Evolutionary conservation across 2,797 vertebrate species (phyloP).

Genomic region (Moxostoma hubbsi): DNA sequence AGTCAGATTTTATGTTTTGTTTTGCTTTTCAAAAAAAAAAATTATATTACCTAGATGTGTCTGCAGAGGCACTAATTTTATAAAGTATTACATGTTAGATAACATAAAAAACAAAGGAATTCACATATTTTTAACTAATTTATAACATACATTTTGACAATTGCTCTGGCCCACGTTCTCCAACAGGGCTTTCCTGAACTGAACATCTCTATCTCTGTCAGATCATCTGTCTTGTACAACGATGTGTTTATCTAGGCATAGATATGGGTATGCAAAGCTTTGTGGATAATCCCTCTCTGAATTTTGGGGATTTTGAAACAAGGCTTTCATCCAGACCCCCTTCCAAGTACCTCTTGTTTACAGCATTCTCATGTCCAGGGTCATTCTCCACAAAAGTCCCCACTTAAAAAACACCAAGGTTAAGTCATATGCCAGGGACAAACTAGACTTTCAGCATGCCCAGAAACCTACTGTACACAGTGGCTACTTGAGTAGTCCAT

Average conservation of each 20-base stretch:
- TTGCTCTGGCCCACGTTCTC: not conserved
- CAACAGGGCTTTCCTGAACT: not conserved
- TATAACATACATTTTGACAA: too few species aligned
- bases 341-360: slow-evolving; percentile 19
- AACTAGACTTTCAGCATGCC: too few species aligned
- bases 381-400: slow-evolving; percentile 1
- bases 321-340: not conserved
- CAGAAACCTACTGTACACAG: too few species aligned
- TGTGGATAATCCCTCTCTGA: not conserved
- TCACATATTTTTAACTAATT: too few species aligned
- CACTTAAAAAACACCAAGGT: slow-evolving; percentile 7
- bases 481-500: too few species aligned
- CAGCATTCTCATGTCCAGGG: not conserved
- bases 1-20: too few species aligned
- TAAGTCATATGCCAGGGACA: not conserved
- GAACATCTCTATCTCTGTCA: not conserved
- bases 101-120: too few species aligned
- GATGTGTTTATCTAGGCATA: slow-evolving; percentile 1
- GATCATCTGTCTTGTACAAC: not conserved
- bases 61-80: too few species aligned
- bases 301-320: slow-evolving; percentile 9
- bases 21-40: too few species aligned
- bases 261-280: not conserved
- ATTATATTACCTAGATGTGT: too few species aligned
- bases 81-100: too few species aligned